Evolutionary conservation across 2,113 vertebrate species (phyloP).

Genomic region (Fulica atra): DNA sequence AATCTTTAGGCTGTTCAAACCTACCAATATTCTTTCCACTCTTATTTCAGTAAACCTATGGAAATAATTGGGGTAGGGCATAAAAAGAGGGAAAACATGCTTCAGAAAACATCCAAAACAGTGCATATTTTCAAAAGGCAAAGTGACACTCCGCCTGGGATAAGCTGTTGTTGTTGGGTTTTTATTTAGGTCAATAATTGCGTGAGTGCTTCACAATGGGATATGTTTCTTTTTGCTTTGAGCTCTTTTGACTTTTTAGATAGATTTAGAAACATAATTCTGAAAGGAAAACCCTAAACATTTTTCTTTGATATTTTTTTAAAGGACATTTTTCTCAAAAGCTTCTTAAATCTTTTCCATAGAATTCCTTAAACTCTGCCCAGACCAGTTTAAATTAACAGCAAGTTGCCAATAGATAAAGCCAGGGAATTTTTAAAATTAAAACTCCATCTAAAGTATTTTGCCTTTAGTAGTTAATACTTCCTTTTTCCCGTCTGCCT

Average conservation of each 20-base stretch:
- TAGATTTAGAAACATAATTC: background rate
- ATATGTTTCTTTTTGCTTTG: background rate
- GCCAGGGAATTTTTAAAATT: background rate
- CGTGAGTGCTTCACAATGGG: background rate
- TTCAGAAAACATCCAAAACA: background rate
- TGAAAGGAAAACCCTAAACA: background rate
- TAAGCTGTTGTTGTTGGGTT: background rate
- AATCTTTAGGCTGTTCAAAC: background rate
- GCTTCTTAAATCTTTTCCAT: background rate
- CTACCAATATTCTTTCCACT: background rate
- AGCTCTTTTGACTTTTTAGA: background rate
- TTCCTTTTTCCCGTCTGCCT: background rate
- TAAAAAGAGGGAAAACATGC: background rate
- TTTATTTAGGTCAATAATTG: background rate
- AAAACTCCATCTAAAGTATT: background rate
- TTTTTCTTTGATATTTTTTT: background rate
- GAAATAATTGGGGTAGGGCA: background rate
- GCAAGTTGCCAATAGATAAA: background rate
- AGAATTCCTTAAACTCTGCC: background rate
- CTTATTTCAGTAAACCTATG: background rate
- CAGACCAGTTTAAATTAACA: background rate
- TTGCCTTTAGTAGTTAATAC: background rate
- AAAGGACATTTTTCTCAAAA: background rate
- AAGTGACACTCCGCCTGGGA: background rate
- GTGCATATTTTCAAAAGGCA: background rate